phyloP scores from a whole-genome alignment of 2,888 invertebrate species.

The Trachelus stipa region DNA sequence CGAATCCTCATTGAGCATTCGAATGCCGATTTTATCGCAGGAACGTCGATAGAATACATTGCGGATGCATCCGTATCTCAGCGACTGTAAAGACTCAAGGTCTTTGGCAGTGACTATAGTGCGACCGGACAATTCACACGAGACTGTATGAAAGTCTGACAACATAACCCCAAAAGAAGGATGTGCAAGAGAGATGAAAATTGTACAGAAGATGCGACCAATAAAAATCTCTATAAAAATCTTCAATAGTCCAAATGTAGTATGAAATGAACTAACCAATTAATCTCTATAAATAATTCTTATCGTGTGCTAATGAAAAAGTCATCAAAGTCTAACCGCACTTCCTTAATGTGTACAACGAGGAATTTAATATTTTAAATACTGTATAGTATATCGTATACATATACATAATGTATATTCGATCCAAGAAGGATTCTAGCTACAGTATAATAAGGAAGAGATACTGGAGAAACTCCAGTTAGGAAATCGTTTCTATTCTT shows the following conservation, averaged over 20 bases:
- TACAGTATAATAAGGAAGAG: neutral
- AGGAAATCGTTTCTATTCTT: neutral
- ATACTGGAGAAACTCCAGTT: neutral
- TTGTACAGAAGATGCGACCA: fast-evolving
- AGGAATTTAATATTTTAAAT: no score
- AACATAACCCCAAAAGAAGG: neutral
- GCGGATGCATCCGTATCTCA: neutral
- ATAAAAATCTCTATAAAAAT: neutral
- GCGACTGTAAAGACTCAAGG: neutral
- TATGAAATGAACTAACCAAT: neutral
- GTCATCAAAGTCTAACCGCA: no score
- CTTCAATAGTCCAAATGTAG: neutral
- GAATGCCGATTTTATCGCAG: neutral
- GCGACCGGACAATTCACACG: neutral
- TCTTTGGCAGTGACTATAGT: neutral
- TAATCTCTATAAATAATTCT: neutral
- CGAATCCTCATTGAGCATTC: neutral
- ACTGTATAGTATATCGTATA: no score
- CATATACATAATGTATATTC: no score
- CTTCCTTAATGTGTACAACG: neutral
- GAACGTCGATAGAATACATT: neutral
- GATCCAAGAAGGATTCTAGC: no score
- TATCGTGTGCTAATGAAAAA: neutral
- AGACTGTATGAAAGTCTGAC: neutral
- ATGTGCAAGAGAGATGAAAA: neutral